phyloP scores from a whole-genome alignment of 2,113 vertebrate species.

The Atractosteus spatula region DNA sequence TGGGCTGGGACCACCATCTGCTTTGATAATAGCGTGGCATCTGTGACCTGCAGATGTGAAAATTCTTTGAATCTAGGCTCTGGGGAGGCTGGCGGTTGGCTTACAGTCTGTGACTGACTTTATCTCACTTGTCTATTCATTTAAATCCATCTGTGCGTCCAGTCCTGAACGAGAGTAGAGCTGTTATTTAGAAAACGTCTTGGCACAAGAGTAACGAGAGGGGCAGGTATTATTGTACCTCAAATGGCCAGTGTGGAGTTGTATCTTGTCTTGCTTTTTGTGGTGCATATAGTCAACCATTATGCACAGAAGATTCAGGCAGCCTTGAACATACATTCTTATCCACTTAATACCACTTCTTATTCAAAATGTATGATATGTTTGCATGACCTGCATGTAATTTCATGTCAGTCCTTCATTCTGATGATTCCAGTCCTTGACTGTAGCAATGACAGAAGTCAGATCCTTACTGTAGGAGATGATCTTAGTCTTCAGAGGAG shows the following conservation, averaged over 20 bases:
- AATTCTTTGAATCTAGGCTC: not conserved
- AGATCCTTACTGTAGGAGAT: too few relatives aligned
- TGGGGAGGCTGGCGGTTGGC: not conserved
- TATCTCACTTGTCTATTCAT: not conserved
- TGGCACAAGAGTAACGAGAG: not conserved
- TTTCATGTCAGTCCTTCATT: too few relatives aligned
- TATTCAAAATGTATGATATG: too few relatives aligned
- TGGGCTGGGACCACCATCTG: not conserved
- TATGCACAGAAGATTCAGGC: too few relatives aligned
- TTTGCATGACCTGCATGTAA: too few relatives aligned
- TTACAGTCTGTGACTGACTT: not conserved
- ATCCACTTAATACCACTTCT: too few relatives aligned
- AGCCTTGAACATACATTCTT: too few relatives aligned
- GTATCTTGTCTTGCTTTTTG: not conserved
- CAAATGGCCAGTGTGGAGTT: not conserved
- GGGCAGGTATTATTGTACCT: not conserved
- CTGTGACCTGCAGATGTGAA: not conserved
- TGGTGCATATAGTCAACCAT: too few relatives aligned
- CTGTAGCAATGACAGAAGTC: too few relatives aligned
- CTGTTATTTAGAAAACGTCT: too few relatives aligned
- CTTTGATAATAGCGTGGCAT: not conserved
- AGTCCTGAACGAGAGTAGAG: not conserved
- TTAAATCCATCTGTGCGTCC: constrained; percentile 4
- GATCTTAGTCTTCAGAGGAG: too few relatives aligned
- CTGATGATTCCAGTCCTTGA: too few relatives aligned